Percentiles rank a stretch among this genome's conserved stretches.
Conservation (phyloP, 2,797 vertebrate genomes). For the Gymnopithys bicolor region DNA sequence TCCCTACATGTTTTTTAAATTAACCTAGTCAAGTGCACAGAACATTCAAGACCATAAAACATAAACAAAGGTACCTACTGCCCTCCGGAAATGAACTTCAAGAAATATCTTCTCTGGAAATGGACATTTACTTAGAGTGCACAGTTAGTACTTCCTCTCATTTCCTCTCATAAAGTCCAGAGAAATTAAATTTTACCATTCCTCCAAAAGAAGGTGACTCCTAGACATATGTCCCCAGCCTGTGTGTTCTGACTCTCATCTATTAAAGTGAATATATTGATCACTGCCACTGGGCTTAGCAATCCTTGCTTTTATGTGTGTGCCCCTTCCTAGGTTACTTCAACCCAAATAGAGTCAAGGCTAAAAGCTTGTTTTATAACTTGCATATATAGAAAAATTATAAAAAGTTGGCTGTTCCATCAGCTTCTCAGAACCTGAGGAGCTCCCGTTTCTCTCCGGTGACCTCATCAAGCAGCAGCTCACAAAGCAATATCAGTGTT, state of each 20-base stretch:
- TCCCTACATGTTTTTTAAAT: not conserved
- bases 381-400: not conserved
- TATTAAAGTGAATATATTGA: not conserved
- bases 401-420: not conserved
- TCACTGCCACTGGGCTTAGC: not conserved
- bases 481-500: not conserved
- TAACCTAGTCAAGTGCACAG: not conserved
- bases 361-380: not conserved
- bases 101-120: not conserved
- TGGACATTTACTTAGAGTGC: not conserved
- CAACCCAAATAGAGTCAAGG: not conserved
- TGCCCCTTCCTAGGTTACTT: not conserved
- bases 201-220: not conserved
- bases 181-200: not conserved
- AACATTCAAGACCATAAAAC: not conserved
- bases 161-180: not conserved
- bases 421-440: not conserved
- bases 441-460: not conserved
- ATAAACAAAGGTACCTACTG: not conserved
- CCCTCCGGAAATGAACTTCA: not conserved
- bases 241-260: not conserved
- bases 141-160: not conserved
- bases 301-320: not conserved
- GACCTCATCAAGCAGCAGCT: not conserved
- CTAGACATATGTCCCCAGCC: not conserved